Evolutionary conservation across 2,888 invertebrate genomes (phyloP), one percentile per base, ranked within the genome.

Genomic region (Nysson spinosus): DNA sequence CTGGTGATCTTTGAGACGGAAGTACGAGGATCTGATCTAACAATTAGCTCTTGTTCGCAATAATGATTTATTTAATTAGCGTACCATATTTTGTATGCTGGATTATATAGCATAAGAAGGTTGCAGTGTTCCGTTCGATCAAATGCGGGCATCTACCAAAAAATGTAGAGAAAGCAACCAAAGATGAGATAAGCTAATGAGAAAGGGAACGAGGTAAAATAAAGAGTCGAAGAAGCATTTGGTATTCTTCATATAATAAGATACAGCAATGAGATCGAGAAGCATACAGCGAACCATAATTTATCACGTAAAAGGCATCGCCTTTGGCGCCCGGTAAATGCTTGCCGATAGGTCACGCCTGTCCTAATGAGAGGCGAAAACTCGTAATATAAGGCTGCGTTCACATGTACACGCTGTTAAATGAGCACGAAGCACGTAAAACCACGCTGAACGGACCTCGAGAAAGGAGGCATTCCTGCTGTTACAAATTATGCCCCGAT

Each of bases 241-340:
- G 66, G 57, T 61, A 46, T 42, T 47, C 55, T 65, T 49, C 56
- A 47, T 51, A 55, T 69, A 69, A 79, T 68, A 69, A 76, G 75
- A 72, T 71, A 69, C 60, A 69, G 72, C 67, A 61, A 51, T 57
- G 61, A 52, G 60, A 47, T 52, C 46, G 50, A 12, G 24, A 55
- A 63, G 42, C 46, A 62, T 35, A 47, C 50, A 47, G 32, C 37
- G 56, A 54, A 67, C 62, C 66, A 77, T 78, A 77, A 77, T 78
- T 78, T 77, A 77, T 78, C 70, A 42, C 63, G 66, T 69, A 77
- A 78, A 77, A 75, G 78, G 78, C 58, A 72, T 77, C 62, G 72
- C 76, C 77, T 67, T 60, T 28, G 77, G 78, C 75, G 55, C 32
- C 44, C 46, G 67, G 72, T 66, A 67, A 77, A 61, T 51, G 69